Percentiles rank a stretch among this genome's conserved stretches.
phyloP scores from a whole-genome alignment of 2,797 vertebrate genomes.

The Bufotes viridis region DNA sequence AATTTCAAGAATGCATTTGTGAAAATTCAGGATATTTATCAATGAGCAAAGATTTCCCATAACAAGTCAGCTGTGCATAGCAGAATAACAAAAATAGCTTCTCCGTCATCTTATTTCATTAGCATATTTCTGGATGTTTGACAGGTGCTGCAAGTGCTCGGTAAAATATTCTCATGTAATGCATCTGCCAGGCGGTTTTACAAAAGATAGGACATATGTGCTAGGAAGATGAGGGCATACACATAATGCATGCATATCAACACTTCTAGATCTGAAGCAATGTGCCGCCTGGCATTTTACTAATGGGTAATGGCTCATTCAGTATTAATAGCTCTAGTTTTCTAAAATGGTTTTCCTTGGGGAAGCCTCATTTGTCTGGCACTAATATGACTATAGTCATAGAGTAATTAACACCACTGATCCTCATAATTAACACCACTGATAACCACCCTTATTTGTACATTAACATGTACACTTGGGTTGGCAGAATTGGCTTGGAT shows the following conservation, averaged over 20 bases:
- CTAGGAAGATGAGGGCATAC: not conserved
- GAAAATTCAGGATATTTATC: slow-evolving; percentile 26
- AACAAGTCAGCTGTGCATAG: not conserved
- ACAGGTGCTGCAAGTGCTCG: not conserved
- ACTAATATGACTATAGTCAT: not conserved
- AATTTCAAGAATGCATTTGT: slow-evolving; percentile 37
- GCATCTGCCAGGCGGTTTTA: not conserved
- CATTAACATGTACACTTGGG: not conserved
- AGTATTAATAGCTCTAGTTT: not conserved
- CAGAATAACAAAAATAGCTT: not conserved
- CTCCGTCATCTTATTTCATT: not conserved
- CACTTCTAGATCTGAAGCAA: not conserved
- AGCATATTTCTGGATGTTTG: not conserved
- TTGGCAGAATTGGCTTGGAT: not conserved
- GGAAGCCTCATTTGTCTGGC: not conserved
- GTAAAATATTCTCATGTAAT: not conserved
- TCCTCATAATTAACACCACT: not conserved
- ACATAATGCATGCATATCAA: not conserved
- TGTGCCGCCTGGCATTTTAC: not conserved
- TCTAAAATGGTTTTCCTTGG: not conserved
- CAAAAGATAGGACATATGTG: not conserved
- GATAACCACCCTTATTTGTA: not conserved
- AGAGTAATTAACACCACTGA: not conserved
- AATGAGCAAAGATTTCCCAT: slow-evolving; percentile 43
- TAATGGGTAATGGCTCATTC: not conserved